Conservation (phyloP, 2,113 vertebrate species). For the Heptranchias perlo region DNA sequence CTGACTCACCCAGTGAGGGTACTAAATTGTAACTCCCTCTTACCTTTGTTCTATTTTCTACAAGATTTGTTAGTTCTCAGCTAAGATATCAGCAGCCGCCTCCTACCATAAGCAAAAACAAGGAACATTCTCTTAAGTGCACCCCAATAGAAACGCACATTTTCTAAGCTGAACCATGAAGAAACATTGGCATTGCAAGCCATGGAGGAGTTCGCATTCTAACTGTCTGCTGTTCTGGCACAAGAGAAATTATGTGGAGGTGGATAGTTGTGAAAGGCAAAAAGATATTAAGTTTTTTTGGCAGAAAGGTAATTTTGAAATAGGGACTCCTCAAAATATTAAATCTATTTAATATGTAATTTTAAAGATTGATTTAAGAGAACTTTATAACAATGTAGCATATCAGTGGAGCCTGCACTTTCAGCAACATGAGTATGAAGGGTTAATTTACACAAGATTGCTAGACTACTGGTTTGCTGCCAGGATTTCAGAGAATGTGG, state of each 20-base stretch:
- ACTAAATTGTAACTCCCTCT: not conserved
- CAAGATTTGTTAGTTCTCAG: not conserved
- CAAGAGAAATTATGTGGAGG: not conserved
- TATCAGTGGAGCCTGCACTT: not conserved
- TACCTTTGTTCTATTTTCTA: not conserved
- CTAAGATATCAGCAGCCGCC: not conserved
- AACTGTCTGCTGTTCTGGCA: not conserved
- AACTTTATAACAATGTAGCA: not conserved
- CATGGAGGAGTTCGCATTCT: not conserved
- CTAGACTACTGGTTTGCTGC: conserved; percentile 60
- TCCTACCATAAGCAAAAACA: not conserved
- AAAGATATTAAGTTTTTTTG: not conserved
- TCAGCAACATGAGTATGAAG: conserved; percentile 45
- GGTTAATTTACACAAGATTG: conserved; percentile 54
- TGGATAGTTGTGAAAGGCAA: not conserved
- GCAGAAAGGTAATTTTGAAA: not conserved
- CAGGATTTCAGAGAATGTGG: conserved; percentile 69
- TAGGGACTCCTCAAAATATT: not conserved
- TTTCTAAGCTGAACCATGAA: not conserved
- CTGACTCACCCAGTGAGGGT: not conserved
- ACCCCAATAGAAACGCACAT: too few relatives aligned
- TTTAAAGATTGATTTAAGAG: not conserved
- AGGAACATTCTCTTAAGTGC: not conserved
- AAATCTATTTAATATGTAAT: not conserved
- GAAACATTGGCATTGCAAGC: not conserved